These are phyloP conservation scores for Rapana venosa DNA, from an alignment of 2,888 invertebrate species.

Conservation along the genomic window DNA sequence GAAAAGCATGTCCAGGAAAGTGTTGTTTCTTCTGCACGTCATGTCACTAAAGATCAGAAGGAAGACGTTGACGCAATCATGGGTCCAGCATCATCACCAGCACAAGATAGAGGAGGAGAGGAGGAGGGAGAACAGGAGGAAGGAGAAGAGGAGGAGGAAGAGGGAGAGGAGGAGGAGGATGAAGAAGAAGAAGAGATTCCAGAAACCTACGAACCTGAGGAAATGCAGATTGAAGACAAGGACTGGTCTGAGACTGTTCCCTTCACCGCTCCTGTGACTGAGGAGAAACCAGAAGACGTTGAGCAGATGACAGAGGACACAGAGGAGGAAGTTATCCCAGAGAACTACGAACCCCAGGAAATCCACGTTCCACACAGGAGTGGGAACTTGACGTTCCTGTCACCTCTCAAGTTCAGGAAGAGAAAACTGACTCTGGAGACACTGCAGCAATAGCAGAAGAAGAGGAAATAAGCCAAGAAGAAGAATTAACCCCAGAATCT, in stretches of 20 bases:
- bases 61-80: too few relatives aligned
- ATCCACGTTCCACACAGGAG: background rate
- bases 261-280: background rate
- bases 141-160: too few relatives aligned
- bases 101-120: too few relatives aligned
- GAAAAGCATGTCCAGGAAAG: too few relatives aligned
- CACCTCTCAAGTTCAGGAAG: background rate
- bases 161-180: too few relatives aligned
- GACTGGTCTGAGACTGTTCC: background rate
- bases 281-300: background rate
- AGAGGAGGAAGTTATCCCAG: background rate
- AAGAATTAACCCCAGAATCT: background rate
- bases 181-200: background rate
- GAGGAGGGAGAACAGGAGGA: too few relatives aligned
- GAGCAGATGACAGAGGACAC: background rate
- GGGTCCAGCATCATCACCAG: too few relatives aligned
- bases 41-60: too few relatives aligned
- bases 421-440: background rate
- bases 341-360: slow-evolving; percentile 3
- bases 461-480: background rate
- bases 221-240: slow-evolving; percentile 3
- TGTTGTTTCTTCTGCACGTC: too few relatives aligned
- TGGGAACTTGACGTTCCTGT: background rate
- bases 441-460: background rate
- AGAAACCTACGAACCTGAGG: slow-evolving; percentile 4